Base-by-base conservation (phyloP, 2,113 vertebrate species). In the Aegithalos caudatus region DNA sequence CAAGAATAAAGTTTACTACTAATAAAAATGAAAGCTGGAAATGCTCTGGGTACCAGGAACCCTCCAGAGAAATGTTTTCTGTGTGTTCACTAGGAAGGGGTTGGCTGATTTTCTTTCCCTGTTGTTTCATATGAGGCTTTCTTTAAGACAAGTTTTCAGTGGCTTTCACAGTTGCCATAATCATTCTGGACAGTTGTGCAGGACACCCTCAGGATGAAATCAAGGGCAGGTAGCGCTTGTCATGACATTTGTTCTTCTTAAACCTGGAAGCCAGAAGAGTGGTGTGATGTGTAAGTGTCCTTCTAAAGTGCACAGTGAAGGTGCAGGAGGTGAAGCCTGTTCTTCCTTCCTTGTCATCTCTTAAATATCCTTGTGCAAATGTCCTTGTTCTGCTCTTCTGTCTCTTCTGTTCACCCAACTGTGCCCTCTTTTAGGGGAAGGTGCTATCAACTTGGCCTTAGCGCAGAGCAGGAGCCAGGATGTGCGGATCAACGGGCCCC, bases 401-500 rank as follows among this genome's bases (percentile, higher is more conserved):
- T n/a, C 1, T 70, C 8, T 22, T 48, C 27, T 25, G 15, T 14
- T 93, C 50, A 65, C 71, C 44, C 53, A 22, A 8, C 3, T 77
- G 37, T 84, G 37, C 10, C 0, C 76, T 77, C 0, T 83, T 97
- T 96, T 40, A 99, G 99, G 99, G 85, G 99, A 99, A 98, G 99
- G 99, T 93, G 98, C 99, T 91, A 99, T 99, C 96, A 99, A 99
- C 94, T 98, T 99, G 86, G 99, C 99, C 85, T 93, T 99, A 87
- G 98, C 97, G 94, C 99, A 99, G 92, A 99, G 98, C 94, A 97
- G 99, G 98, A 98, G 98, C 65, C 99, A 99, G 93, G 99, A 99
- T 96, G 98, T 99, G 40, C 97, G 99, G 92, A 99, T 99, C 93
- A 99, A 99, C 45, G 99, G 99, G 94, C 99, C 99, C 48, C 97